phyloP scores from a whole-genome alignment of 2,797 vertebrate genomes.

The Sebastes melanostomus region DNA sequence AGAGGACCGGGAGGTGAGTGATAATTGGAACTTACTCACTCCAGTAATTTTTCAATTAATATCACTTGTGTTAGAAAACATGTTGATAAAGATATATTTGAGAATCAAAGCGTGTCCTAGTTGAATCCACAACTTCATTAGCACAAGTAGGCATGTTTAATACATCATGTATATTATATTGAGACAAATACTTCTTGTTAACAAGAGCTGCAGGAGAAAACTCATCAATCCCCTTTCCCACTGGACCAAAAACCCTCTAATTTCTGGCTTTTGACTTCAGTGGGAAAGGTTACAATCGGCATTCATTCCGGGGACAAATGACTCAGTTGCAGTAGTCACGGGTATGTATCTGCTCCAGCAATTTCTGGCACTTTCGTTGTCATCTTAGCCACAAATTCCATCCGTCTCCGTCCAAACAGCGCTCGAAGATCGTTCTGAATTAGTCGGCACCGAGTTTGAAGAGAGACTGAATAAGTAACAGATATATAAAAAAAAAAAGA shows the following conservation, averaged over 20 bases:
- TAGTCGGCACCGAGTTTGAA: neutral
- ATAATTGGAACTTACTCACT: neutral
- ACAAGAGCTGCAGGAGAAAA: neutral
- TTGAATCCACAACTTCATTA: conserved; percentile 7
- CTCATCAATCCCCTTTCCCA: neutral
- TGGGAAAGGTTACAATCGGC: neutral
- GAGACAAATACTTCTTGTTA: neutral
- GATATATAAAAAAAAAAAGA: neutral
- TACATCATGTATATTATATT: neutral
- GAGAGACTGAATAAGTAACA: neutral
- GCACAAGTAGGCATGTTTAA: neutral
- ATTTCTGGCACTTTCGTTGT: neutral
- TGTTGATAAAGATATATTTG: neutral
- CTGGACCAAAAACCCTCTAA: neutral
- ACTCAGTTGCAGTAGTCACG: neutral
- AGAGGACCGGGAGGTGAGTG: conserved; percentile 91
- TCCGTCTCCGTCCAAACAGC: neutral
- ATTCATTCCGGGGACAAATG: neutral
- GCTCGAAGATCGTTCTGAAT: neutral
- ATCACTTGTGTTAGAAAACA: neutral
- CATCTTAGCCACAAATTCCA: neutral
- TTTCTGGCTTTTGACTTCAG: neutral
- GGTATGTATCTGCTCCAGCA: neutral
- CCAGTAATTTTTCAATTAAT: neutral
- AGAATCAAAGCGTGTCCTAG: neutral